These are phyloP conservation scores for Oscheius onirici DNA, from an alignment of 2,888 invertebrate genomes.

Conservation along the genomic window DNA sequence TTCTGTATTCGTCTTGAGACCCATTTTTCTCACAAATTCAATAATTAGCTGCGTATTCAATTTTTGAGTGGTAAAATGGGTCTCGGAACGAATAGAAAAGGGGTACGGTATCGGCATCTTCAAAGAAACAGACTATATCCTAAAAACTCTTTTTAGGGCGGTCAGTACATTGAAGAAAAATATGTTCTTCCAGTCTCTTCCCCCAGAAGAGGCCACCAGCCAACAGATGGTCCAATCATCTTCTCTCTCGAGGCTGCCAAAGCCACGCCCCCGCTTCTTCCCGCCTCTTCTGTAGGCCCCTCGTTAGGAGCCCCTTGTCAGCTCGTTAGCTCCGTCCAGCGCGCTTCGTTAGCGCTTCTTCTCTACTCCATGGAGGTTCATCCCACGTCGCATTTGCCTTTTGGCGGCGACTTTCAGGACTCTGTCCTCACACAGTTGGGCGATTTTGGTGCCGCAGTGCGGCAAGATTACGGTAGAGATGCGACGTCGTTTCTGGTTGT, in stretches of 20 bases:
- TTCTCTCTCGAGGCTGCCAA: not conserved
- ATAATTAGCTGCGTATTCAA: too few species aligned
- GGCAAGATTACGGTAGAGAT: slow-evolving; percentile 9
- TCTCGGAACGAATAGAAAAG: too few species aligned
- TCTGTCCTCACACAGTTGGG: not conserved
- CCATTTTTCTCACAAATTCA: too few species aligned
- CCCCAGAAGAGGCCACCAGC: not conserved
- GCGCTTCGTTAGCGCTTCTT: slow-evolving; percentile 39
- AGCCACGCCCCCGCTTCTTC: not conserved
- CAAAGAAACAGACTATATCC: not conserved
- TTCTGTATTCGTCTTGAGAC: too few species aligned
- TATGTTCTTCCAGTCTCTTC: not conserved
- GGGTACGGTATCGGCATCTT: too few species aligned
- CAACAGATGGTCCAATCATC: not conserved
- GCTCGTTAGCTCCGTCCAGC: slow-evolving; percentile 25
- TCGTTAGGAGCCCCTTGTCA: slow-evolving; percentile 19
- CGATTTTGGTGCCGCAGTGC: not conserved
- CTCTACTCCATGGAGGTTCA: slow-evolving; percentile 50
- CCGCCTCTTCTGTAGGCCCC: slow-evolving; percentile 23
- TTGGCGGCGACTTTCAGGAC: not conserved
- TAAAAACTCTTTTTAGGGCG: not conserved
- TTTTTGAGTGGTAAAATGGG: too few species aligned
- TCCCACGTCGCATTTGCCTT: slow-evolving; percentile 29
- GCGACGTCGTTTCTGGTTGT: slow-evolving; percentile 7
- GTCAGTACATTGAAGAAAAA: not conserved